Evolutionary conservation across 2,888 invertebrate genomes (phyloP).

Genomic region (Stenoptilia bipunctidactyla): DNA sequence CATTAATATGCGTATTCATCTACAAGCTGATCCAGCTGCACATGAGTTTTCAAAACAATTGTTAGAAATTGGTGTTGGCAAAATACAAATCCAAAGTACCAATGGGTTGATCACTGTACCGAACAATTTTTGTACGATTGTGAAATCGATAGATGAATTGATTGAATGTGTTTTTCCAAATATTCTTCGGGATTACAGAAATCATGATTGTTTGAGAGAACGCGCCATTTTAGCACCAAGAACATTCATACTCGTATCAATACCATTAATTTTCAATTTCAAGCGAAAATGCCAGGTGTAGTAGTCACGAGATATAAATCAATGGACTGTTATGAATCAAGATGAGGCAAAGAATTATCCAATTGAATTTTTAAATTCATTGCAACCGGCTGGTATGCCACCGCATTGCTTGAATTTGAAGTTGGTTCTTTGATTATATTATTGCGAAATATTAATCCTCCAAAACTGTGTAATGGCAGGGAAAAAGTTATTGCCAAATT

Average conservation of each 20-base stretch:
- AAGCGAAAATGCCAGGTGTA: constrained; percentile 7
- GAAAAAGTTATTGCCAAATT: no score
- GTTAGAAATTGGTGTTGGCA: constrained; percentile 11
- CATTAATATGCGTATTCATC: constrained; percentile 11
- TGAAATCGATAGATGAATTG: constrained; percentile 13
- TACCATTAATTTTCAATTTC: constrained; percentile 7
- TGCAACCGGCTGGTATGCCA: constrained; percentile 9
- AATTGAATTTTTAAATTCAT: constrained; percentile 15
- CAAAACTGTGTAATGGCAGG: no score
- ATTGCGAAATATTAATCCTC: no score
- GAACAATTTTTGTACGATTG: constrained; percentile 12
- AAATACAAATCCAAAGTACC: constrained; percentile 12
- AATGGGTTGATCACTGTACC: constrained; percentile 5
- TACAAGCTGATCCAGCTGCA: constrained; percentile 8
- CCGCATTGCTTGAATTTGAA: constrained; percentile 12
- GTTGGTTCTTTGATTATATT: no score
- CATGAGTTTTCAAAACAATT: constrained; percentile 12
- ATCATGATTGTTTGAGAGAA: constrained; percentile 10
- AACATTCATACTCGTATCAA: constrained; percentile 10
- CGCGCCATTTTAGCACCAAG: constrained; percentile 9
- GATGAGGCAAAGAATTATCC: constrained; percentile 11
- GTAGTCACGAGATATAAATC: constrained; percentile 2
- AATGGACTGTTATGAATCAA: constrained; percentile 10
- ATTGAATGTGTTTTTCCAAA: constrained; percentile 13
- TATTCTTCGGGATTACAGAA: constrained; percentile 11